Evolutionary conservation across 2,113 vertebrate species (phyloP).

Genomic region (Orthonyx spaldingii): DNA sequence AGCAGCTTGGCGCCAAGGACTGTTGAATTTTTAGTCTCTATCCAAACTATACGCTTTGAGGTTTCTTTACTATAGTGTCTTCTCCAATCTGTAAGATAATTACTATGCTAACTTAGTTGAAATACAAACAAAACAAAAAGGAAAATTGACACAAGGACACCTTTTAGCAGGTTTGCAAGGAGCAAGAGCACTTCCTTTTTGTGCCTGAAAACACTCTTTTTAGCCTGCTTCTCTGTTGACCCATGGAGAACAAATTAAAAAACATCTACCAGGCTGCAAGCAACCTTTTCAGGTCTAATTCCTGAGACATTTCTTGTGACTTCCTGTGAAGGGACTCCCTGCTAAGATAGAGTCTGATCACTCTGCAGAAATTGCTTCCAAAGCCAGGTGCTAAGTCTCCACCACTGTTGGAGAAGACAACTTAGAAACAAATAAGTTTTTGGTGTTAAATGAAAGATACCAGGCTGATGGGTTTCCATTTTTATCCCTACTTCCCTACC

Average conservation of each 20-base stretch:
- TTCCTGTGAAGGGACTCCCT: background rate
- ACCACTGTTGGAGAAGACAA: background rate
- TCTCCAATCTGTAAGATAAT: constrained; percentile 40
- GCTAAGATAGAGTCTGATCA: background rate
- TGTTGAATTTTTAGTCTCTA: background rate
- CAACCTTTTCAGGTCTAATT: background rate
- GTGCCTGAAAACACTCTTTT: background rate
- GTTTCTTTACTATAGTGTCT: background rate
- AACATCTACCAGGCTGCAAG: background rate
- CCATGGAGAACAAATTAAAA: background rate
- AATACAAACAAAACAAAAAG: background rate
- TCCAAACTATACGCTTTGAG: background rate
- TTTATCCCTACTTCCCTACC: background rate
- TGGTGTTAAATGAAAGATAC: background rate
- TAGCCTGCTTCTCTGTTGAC: background rate
- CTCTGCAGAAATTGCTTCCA: background rate
- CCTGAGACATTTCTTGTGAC: background rate
- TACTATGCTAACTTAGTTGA: background rate
- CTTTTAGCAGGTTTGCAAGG: background rate
- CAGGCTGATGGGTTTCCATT: background rate
- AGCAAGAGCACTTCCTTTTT: background rate
- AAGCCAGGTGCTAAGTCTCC: background rate
- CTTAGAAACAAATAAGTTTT: background rate
- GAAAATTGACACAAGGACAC: background rate
- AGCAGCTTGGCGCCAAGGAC: background rate